phyloP scores from a whole-genome alignment of 1,140 invertebrate genomes.

The Nasonia vitripennis region DNA sequence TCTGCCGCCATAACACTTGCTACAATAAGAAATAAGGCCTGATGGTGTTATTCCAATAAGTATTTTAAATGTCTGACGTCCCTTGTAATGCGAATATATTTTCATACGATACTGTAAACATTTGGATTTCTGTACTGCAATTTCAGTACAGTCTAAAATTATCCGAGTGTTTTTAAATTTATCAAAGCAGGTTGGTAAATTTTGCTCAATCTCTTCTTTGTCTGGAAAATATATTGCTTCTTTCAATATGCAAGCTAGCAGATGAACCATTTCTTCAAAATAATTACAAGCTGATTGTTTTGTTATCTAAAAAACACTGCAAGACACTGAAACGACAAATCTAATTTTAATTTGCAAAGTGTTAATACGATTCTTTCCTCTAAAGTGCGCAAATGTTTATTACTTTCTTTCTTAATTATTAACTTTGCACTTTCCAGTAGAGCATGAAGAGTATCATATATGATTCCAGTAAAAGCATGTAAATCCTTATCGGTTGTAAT shows the following conservation, averaged over 20 bases:
- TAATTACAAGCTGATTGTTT: neutral
- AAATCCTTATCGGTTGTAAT: no score
- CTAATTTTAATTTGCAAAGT: neutral
- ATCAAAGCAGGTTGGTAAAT: neutral
- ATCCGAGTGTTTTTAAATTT: slow-evolving; percentile 6
- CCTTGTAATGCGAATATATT: slow-evolving; percentile 60
- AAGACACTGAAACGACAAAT: neutral
- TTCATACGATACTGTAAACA: slow-evolving; percentile 16
- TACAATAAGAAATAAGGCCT: slow-evolving; percentile 59
- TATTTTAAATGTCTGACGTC: no score
- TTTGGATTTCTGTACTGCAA: slow-evolving; percentile 10
- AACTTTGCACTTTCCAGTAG: no score
- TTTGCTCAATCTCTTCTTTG: neutral
- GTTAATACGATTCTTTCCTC: neutral
- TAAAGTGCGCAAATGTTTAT: no score
- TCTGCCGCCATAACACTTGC: slow-evolving; percentile 57
- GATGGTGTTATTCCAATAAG: slow-evolving; percentile 41
- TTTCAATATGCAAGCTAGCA: neutral
- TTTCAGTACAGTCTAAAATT: no score
- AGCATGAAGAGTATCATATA: no score
- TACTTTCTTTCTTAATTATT: no score
- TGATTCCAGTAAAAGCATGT: no score
- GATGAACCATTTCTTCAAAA: neutral
- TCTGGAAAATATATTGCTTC: slow-evolving; percentile 11
- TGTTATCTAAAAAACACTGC: neutral